These are phyloP conservation scores for Phalanger gymnotis DNA, from an alignment of 2,797 vertebrate species.

Conservation along the genomic window DNA sequence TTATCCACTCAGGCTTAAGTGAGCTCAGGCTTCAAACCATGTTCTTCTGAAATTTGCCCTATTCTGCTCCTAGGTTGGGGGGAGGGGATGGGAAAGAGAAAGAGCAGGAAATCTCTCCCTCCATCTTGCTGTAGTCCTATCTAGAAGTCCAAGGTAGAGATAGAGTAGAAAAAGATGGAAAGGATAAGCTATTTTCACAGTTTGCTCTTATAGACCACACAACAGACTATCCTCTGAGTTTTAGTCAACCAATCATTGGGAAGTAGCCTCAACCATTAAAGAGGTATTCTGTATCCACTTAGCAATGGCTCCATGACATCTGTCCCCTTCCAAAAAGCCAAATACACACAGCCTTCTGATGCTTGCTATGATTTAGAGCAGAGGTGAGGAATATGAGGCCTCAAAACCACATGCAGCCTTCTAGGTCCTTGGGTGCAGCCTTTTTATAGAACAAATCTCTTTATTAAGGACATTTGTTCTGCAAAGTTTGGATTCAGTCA, in stretches of 20 bases:
- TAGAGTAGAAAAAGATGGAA: neutral
- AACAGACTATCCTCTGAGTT: neutral
- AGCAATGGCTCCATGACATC: neutral
- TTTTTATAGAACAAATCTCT: too few relatives aligned
- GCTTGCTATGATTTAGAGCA: neutral
- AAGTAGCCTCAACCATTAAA: neutral
- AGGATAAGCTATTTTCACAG: neutral
- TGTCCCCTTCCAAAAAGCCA: neutral
- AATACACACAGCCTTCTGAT: neutral
- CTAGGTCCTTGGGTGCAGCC: too few relatives aligned
- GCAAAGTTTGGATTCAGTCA: too few relatives aligned
- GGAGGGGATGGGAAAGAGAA: neutral
- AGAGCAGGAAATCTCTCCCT: neutral
- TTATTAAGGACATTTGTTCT: too few relatives aligned
- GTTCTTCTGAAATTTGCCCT: neutral
- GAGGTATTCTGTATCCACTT: neutral
- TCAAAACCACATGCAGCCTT: too few relatives aligned
- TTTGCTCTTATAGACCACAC: neutral
- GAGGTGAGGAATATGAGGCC: too few relatives aligned
- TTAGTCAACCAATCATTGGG: neutral
- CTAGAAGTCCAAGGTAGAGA: neutral
- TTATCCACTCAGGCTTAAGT: neutral
- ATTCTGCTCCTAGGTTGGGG: neutral
- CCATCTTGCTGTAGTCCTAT: neutral
- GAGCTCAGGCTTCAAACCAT: neutral